Evolutionary conservation across 2,113 vertebrate genomes (phyloP).

Genomic region (Microcebus tavaratra): DNA sequence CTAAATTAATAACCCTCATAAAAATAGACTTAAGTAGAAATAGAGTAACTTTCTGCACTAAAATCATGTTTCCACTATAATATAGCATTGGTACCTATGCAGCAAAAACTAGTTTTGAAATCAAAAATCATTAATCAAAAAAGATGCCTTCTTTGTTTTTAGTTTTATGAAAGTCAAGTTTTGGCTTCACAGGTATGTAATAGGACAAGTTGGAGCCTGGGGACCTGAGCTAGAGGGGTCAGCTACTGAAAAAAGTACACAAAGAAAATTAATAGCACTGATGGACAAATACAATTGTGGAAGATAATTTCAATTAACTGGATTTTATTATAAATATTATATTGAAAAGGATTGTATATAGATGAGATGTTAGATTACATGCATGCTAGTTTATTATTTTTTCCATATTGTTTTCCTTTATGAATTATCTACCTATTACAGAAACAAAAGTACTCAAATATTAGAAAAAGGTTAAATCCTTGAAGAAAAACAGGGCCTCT

Average conservation of each 20-base stretch:
- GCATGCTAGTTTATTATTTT: not conserved
- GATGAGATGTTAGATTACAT: not conserved
- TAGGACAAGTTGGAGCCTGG: not conserved
- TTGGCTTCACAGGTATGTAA: not conserved
- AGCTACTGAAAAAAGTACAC: fast-evolving
- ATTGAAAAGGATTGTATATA: not conserved
- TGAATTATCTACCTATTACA: not conserved
- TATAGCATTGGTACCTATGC: too few species aligned
- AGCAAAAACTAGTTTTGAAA: not conserved
- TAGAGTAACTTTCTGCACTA: not conserved
- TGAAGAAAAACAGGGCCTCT: not conserved
- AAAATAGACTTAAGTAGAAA: conserved; percentile 23
- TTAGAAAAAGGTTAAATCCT: not conserved
- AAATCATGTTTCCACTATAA: not conserved
- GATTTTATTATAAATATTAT: not conserved
- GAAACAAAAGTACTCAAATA: not conserved
- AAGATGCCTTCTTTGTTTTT: not conserved
- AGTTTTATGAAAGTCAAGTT: not conserved
- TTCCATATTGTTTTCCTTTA: not conserved
- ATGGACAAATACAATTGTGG: not conserved
- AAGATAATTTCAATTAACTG: not conserved
- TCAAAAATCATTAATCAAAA: not conserved
- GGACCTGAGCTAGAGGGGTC: not conserved
- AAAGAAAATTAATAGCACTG: not conserved
- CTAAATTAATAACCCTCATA: conserved; percentile 27